These are phyloP conservation scores for Pachyuromys duprasi DNA, from an alignment of 2,797 vertebrate species.

Conservation along the genomic window DNA sequence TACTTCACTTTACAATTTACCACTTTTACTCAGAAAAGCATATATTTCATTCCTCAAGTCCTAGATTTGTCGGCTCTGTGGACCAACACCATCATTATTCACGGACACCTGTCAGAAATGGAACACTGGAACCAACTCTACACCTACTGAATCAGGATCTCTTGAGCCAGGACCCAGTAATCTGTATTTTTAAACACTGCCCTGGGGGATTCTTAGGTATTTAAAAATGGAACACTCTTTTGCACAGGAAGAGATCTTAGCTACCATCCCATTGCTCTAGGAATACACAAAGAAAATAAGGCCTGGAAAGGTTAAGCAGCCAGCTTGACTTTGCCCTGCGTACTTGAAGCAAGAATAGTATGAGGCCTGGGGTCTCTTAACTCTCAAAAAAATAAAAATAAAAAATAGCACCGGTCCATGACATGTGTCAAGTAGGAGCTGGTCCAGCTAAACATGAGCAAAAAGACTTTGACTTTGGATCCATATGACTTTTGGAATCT, in stretches of 20 bases:
- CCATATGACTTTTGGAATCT: slow-evolving; percentile 66
- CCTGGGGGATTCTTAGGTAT: neutral
- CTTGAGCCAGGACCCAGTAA: neutral
- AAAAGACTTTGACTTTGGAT: slow-evolving; percentile 52
- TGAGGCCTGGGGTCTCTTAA: neutral
- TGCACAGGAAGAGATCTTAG: neutral
- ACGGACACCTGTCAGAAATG: neutral
- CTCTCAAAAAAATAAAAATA: neutral
- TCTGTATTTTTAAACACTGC: neutral
- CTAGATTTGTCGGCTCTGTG: neutral
- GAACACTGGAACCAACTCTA: neutral
- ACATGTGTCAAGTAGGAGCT: neutral
- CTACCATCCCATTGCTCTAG: neutral
- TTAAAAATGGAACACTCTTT: neutral
- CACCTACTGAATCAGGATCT: neutral
- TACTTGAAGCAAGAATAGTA: neutral
- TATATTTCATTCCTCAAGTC: slow-evolving; percentile 6
- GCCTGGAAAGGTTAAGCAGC: neutral
- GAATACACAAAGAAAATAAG: neutral
- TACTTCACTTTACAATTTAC: neutral
- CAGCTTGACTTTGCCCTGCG: neutral
- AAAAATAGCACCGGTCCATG: neutral
- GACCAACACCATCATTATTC: neutral
- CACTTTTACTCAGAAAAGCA: neutral
- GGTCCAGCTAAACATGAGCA: neutral